Evolutionary conservation across 2,888 invertebrate genomes (phyloP), one percentile per base, ranked within the genome.

Genomic region (Pterostichus niger): DNA sequence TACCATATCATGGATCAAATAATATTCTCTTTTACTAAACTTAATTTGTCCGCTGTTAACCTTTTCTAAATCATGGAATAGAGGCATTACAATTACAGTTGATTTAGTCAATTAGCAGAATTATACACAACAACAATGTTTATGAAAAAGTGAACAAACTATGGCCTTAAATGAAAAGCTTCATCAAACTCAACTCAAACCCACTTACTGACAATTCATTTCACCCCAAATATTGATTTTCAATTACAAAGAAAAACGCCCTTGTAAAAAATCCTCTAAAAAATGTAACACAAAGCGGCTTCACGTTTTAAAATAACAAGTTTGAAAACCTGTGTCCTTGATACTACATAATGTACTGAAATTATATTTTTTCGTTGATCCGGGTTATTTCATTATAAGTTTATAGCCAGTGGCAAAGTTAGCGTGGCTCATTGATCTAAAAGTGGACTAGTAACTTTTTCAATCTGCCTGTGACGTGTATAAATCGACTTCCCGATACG

Each of bases 361-460:
- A 71, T 71, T 40, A 71, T 71, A 75, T 75, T 75, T 75, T 71
- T 75, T 52, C 44, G n/a, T 49, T 31, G 31, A 52, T 75, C 49
- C 13, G 52, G 52, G 75, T 52, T 35, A 78, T 78, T 78, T 78
- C 78, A 78, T 78, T 78, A 78, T 61, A 78, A 78, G 78, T 78
- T 78, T 78, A 61, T 61, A 56, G 61, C 56, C 24, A 24, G 59
- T 78, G 17, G 24, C 56, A 31, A 78, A 78, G 59, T 61, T 78
- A 44, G 40, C 44, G 75, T n/a, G 40, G 46, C 78, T 78, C 78
- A 78, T 78, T 78, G 78, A 78, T 77, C 56, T 77, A 35, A 77
- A 77, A 77, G 54, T 77, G 76, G 56, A 56, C 76, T 77, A 56
- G 76, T 77, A 78, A 78, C 78, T 78, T 78, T 78, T 78, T 78